phyloP scores from a whole-genome alignment of 2,797 vertebrate species.

The Trichosurus vulpecula region DNA sequence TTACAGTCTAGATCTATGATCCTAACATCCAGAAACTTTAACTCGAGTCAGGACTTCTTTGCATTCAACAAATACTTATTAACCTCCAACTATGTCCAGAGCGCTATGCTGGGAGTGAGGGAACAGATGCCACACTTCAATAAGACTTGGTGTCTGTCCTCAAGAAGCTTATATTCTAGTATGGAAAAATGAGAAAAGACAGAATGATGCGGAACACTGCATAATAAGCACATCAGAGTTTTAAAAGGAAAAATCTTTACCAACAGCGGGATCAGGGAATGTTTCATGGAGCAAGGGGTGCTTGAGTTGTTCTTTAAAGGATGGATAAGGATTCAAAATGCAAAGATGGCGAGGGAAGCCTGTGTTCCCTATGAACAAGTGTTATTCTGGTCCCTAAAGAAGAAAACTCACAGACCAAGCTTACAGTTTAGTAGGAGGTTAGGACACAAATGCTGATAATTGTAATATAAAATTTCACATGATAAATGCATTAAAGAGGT shows the following conservation, averaged over 20 bases:
- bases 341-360: not conserved
- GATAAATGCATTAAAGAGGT: not conserved
- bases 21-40: not conserved
- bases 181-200: not conserved
- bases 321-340: not conserved
- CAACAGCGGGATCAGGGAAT: not conserved
- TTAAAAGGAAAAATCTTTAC: not conserved
- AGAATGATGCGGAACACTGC: not conserved
- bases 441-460: not conserved
- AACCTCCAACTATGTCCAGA: not conserved
- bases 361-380: too few relatives aligned
- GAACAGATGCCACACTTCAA: not conserved
- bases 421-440: not conserved
- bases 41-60: not conserved
- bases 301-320: not conserved
- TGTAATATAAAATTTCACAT: not conserved
- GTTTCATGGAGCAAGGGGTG: not conserved
- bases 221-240: not conserved
- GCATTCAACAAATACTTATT: not conserved
- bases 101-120: not conserved
- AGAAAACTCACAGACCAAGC: not conserved
- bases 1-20: not conserved
- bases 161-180: not conserved
- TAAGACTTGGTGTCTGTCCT: not conserved
- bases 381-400: not conserved